Base-by-base conservation (phyloP, 1,140 invertebrate genomes). In the Drosophila pseudoobscura region DNA sequence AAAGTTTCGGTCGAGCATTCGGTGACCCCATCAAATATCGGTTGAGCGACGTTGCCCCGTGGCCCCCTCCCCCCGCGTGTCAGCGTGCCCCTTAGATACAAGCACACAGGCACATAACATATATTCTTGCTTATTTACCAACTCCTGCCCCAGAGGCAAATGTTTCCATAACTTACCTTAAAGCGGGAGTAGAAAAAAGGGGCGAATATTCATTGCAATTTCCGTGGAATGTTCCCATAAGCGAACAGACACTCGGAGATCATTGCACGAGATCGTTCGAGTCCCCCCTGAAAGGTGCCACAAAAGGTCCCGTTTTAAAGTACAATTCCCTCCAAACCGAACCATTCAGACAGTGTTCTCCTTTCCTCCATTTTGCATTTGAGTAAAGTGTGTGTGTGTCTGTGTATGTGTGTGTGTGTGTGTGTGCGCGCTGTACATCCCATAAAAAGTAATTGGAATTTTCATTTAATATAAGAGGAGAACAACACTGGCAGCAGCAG, bases 381-480 rank as follows among this genome's bases (percentile, higher is more conserved):
- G 4, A 39, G 35, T 39, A 13, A 39, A 39, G 35, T 39, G 35
- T 13, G 13, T 39, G 1, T 9, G 20, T 35, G 9, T 35, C 6
- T 7, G 1, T 29, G 26, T 7, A 0, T 17, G 17, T 2, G 6
- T 31, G 29, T 31, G 29, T 31, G 29, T 31, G 29, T 31, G 24
- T 31, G 29, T 31, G 29, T 31, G 11, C 7, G n/a, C 50, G 39
- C 47, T 64, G 49, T 61, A 61, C 53, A 75, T 82, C 66, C 82
- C 85, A 87, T 88, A 87, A 88, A 87, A 87, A 88, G 78, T 88
- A 87, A 88, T 87, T 87, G 83, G 66, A 87, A 77, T 88, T 87
- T 88, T 78, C 83, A 88, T 87, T 87, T 88, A 88, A 87, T 88
- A 88, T 78, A 78, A 76, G 61, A 61, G 62, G 53, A 46, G 50